Conservation (phyloP, 2,888 invertebrate species). For the Pollenia griseotomentosa region DNA sequence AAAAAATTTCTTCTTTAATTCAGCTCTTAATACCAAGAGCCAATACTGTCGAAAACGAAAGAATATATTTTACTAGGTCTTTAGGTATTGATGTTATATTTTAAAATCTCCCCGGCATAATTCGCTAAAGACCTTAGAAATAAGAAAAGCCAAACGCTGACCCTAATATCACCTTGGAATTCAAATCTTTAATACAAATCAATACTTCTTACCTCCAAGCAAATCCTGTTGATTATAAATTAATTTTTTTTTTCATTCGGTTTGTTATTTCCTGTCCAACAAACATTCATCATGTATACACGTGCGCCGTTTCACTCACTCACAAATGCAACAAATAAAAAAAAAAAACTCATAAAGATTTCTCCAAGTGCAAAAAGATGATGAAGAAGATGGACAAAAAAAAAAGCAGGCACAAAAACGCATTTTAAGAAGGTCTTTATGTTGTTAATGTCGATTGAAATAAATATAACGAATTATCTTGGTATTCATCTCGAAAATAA, state of each 20-base stretch:
- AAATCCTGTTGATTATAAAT: constrained; percentile 69
- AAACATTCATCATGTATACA: constrained; percentile 71
- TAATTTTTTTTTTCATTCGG: constrained; percentile 43
- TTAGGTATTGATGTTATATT: no score
- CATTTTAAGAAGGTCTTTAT: constrained; percentile 70
- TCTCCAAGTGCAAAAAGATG: constrained; percentile 58
- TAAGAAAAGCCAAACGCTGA: constrained; percentile 32
- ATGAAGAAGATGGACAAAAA: constrained; percentile 13
- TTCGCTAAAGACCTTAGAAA: no score
- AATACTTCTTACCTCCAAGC: constrained; percentile 63
- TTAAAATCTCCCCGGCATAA: no score
- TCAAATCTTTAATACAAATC: constrained; percentile 58
- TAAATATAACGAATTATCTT: constrained; percentile 74
- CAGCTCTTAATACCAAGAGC: no score
- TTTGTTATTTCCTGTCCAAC: constrained; percentile 71
- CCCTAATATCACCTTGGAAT: constrained; percentile 55
- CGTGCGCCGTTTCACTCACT: constrained; percentile 70
- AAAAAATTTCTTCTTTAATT: no score
- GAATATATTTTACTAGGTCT: no score
- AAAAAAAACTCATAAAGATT: constrained; percentile 46
- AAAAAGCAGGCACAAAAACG: constrained; percentile 46
- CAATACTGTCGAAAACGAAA: no score
- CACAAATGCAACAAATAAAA: constrained; percentile 41
- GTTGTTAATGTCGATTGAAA: constrained; percentile 73
- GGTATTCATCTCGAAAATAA: constrained; percentile 73